Conservation (phyloP, 2,113 vertebrate species). For the Alligator mississippiensis region DNA sequence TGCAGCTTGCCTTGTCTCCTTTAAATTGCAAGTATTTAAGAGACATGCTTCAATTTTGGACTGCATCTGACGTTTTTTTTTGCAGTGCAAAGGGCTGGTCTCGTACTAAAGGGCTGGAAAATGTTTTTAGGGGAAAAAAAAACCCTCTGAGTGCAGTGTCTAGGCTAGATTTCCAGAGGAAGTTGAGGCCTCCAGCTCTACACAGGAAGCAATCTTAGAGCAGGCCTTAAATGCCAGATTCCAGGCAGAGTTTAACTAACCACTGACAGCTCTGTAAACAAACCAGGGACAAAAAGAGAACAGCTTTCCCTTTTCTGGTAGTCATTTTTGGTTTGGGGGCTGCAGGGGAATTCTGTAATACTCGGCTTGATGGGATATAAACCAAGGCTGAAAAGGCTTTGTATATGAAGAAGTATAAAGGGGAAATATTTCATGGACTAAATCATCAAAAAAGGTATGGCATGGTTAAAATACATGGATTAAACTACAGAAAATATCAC, state of each 20-base stretch:
- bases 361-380: conserved; percentile 77
- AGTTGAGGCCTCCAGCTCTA: conserved; percentile 80
- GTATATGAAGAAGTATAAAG: conserved; percentile 76
- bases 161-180: conserved; percentile 81
- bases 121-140: conserved; percentile 3
- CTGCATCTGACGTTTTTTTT: neutral
- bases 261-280: conserved; percentile 89
- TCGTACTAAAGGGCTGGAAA: conserved; percentile 59
- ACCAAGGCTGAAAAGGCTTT: conserved; percentile 57
- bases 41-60: neutral
- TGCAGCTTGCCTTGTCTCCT: conserved; percentile 1
- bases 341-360: conserved; percentile 78
- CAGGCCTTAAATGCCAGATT: conserved; percentile 85
- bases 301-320: conserved; percentile 85
- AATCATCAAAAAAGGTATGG: conserved; percentile 78
- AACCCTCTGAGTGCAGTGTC: conserved; percentile 54
- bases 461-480: conserved; percentile 12
- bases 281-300: conserved; percentile 80
- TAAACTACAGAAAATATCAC: neutral
- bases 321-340: conserved; percentile 83
- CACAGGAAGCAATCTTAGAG: conserved; percentile 86
- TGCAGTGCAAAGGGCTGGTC: neutral
- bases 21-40: neutral
- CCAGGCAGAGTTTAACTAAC: conserved; percentile 87
- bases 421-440: conserved; percentile 76